Conservation (phyloP, 2,888 invertebrate genomes). For the Bugula neritina region DNA sequence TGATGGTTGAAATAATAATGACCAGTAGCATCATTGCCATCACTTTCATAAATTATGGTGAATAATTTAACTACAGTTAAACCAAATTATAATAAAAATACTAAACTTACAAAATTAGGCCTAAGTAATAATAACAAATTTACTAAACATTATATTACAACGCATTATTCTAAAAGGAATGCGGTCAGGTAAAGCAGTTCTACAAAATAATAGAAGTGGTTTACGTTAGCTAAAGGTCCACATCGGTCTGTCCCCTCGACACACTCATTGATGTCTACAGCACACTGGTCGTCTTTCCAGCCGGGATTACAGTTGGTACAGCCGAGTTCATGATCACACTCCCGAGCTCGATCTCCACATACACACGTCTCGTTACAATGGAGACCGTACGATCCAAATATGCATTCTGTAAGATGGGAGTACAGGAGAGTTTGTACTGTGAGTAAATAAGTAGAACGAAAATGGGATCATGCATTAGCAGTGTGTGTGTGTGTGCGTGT, state of each 20-base stretch:
- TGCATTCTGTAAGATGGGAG: not conserved
- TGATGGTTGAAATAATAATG: too few relatives aligned
- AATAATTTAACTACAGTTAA: too few relatives aligned
- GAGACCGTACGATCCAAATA: not conserved
- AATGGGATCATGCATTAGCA: too few relatives aligned
- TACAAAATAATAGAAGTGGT: not conserved
- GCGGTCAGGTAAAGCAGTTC: too few relatives aligned
- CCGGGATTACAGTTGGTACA: slow-evolving; percentile 26
- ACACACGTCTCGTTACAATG: not conserved
- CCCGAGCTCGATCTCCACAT: slow-evolving; percentile 24
- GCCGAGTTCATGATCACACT: not conserved
- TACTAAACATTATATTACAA: too few relatives aligned
- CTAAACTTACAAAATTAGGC: too few relatives aligned
- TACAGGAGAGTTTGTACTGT: not conserved
- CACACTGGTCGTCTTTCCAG: slow-evolving; percentile 23
- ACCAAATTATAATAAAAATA: too few relatives aligned
- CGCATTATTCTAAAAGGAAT: too few relatives aligned
- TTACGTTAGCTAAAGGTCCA: slow-evolving; percentile 8
- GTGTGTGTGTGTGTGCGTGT: too few relatives aligned
- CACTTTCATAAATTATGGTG: too few relatives aligned
- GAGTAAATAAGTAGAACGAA: not conserved
- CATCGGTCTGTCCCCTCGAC: not conserved
- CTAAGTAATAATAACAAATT: too few relatives aligned
- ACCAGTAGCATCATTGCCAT: too few relatives aligned
- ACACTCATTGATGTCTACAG: slow-evolving; percentile 21